Evolutionary conservation across 2,888 invertebrate species (phyloP).

Genomic region (Parnassius mnemosyne): DNA sequence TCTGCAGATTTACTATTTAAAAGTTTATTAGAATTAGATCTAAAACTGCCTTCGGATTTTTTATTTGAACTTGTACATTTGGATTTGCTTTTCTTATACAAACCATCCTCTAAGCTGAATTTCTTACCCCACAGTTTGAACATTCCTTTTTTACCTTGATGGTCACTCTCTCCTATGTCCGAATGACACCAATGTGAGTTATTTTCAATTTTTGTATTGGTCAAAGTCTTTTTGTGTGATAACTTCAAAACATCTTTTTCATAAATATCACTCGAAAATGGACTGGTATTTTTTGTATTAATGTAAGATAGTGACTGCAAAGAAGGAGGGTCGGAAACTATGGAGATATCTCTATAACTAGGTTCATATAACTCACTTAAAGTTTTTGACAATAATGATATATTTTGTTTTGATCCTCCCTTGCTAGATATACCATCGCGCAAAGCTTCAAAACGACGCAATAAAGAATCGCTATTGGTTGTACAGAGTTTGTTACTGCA

Average conservation of each 20-base stretch:
- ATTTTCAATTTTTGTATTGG: slow-evolving; percentile 23
- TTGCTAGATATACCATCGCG: slow-evolving; percentile 50
- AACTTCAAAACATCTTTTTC: slow-evolving; percentile 22
- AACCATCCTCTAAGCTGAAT: slow-evolving; percentile 56
- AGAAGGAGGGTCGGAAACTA: slow-evolving; percentile 62
- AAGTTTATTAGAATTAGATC: slow-evolving; percentile 29
- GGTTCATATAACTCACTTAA: slow-evolving; percentile 39
- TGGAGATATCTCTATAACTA: slow-evolving; percentile 56
- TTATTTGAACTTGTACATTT: slow-evolving; percentile 33
- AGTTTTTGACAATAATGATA: slow-evolving; percentile 28
- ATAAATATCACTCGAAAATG: slow-evolving; percentile 30
- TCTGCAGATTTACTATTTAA: slow-evolving; percentile 28
- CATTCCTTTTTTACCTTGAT: slow-evolving; percentile 58
- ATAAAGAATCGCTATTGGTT: slow-evolving; percentile 51
- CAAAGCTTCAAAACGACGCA: slow-evolving; percentile 59
- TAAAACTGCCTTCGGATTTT: slow-evolving; percentile 29
- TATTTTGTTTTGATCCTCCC: slow-evolving; percentile 45
- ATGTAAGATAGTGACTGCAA: slow-evolving; percentile 55
- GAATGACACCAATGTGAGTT: slow-evolving; percentile 10
- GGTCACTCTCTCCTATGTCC: slow-evolving; percentile 43
- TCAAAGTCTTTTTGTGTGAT: slow-evolving; percentile 31
- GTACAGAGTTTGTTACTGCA: slow-evolving; percentile 39
- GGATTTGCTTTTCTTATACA: slow-evolving; percentile 32
- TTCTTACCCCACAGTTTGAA: slow-evolving; percentile 66
- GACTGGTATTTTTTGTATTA: slow-evolving; percentile 46